These are phyloP conservation scores for Crotalus horridus DNA, from an alignment of 2,113 vertebrate genomes.

Conservation along the genomic window DNA sequence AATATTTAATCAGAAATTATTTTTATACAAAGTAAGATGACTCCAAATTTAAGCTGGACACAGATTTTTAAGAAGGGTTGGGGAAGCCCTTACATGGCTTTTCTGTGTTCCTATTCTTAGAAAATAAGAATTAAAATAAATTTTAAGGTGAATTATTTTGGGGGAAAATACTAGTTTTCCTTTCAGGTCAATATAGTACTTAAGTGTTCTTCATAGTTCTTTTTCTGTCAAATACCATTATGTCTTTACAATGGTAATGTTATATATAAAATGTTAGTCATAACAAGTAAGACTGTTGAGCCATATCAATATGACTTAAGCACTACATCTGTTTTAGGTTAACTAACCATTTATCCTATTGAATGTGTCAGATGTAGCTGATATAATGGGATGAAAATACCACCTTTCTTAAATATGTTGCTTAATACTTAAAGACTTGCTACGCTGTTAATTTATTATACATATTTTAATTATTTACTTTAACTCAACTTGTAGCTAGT, in stretches of 20 bases:
- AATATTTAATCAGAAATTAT: not conserved
- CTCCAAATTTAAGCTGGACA: not conserved
- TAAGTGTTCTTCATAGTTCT: conserved; percentile 36
- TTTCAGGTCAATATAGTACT: not conserved
- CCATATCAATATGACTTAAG: conserved; percentile 57
- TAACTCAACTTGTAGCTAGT: conserved; percentile 42
- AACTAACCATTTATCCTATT: conserved; percentile 65
- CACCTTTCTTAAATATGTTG: conserved; percentile 48
- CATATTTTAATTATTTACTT: conserved; percentile 36
- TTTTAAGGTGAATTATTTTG: not conserved
- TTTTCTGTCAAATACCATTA: conserved; percentile 58
- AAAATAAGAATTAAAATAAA: not conserved
- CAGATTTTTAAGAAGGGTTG: not conserved
- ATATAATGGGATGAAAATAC: conserved; percentile 56
- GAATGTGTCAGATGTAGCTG: conserved; percentile 56
- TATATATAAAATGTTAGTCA: conserved; percentile 69
- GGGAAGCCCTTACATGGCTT: not conserved
- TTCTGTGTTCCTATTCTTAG: not conserved
- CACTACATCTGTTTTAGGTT: conserved; percentile 68
- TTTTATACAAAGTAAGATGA: not conserved
- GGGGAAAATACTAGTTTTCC: not conserved
- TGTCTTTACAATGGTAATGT: conserved; percentile 63
- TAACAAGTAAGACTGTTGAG: conserved; percentile 60
- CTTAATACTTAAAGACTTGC: conserved; percentile 51
- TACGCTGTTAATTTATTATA: conserved; percentile 53